Evolutionary conservation across 2,888 invertebrate species (phyloP).

Genomic region (Drosophila merina): DNA sequence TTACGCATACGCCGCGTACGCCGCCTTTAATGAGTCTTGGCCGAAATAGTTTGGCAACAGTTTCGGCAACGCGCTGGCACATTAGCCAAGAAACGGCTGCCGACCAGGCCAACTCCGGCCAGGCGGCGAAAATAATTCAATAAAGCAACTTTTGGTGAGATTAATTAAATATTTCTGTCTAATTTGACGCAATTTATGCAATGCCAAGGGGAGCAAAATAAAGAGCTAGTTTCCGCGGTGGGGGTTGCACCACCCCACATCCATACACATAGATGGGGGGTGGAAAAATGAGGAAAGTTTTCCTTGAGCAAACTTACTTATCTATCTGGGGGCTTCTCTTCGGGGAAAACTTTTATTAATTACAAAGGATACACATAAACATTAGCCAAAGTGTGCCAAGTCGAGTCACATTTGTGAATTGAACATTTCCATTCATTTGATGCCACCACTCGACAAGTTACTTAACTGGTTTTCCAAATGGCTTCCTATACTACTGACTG

Average conservation of each 20-base stretch:
- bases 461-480: slow-evolving; percentile 66
- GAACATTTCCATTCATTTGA: slow-evolving; percentile 53
- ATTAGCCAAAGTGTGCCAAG: slow-evolving; percentile 33
- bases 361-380: slow-evolving; percentile 76
- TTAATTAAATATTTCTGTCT: slow-evolving; percentile 80
- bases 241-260: not conserved
- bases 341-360: slow-evolving; percentile 75
- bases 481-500: slow-evolving; percentile 52
- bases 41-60: slow-evolving; percentile 66
- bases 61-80: slow-evolving; percentile 37
- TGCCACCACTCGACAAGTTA: slow-evolving; percentile 67
- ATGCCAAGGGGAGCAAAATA: slow-evolving; percentile 46
- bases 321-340: slow-evolving; percentile 25
- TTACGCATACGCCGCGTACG: slow-evolving; percentile 40
- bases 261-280: slow-evolving; percentile 3
- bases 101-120: slow-evolving; percentile 6
- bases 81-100: slow-evolving; percentile 39
- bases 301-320: slow-evolving; percentile 26
- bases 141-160: slow-evolving; percentile 74
- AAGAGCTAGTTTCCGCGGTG: slow-evolving; percentile 1
- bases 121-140: slow-evolving; percentile 66
- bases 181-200: slow-evolving; percentile 78
- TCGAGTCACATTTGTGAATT: slow-evolving; percentile 38
- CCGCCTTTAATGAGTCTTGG: slow-evolving; percentile 65
- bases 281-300: slow-evolving; percentile 71